phyloP scores from a whole-genome alignment of 2,113 vertebrate genomes.

The Nannobrachium achirus region DNA sequence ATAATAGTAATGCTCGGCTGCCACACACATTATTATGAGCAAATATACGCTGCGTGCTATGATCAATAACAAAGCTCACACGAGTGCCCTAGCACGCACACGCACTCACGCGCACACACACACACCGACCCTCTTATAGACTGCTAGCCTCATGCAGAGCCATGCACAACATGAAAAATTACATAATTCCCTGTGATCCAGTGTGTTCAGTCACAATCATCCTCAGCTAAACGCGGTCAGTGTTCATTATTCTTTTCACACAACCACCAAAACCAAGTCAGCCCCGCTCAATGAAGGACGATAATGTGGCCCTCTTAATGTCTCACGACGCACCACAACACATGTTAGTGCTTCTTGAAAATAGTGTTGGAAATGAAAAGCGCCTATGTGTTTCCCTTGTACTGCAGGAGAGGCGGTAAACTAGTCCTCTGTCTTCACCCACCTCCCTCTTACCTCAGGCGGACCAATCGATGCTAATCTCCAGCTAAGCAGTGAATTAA shows the following conservation, averaged over 20 bases:
- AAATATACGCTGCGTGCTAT: no score
- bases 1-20: no score
- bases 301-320: neutral
- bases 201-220: neutral
- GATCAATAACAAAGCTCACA: no score
- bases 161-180: no score
- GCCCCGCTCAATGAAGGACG: neutral
- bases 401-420: constrained; percentile 22
- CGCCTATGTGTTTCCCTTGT: constrained; percentile 15
- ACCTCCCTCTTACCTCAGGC: constrained; percentile 28
- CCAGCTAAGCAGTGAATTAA: constrained; percentile 68
- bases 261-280: neutral
- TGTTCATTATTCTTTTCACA: neutral
- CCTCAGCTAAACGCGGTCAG: neutral
- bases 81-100: no score
- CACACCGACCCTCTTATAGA: no score
- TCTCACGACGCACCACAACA: constrained; percentile 8
- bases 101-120: no score
- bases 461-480: constrained; percentile 71
- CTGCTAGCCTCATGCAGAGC: no score
- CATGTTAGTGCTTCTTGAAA: neutral
- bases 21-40: no score
- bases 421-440: constrained; percentile 25
- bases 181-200: neutral
- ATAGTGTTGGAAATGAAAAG: constrained; percentile 1